phyloP scores from a whole-genome alignment of 2,797 vertebrate genomes.

The Thamnophis elegans region DNA sequence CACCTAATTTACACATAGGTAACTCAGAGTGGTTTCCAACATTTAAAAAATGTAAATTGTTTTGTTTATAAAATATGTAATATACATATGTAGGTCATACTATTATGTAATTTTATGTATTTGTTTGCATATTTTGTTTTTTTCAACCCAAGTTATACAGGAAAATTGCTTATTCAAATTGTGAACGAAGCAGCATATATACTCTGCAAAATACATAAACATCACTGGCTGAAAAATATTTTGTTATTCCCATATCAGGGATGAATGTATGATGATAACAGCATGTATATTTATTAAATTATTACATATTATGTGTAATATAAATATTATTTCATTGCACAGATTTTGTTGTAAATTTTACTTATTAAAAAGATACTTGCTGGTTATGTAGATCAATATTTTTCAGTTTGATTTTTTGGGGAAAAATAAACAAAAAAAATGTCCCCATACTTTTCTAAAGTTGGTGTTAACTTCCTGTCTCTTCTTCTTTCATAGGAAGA shows the following conservation, averaged over 20 bases:
- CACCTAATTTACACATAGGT: neutral
- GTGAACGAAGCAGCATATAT: neutral
- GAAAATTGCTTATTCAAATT: neutral
- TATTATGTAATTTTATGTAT: neutral
- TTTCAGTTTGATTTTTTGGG: neutral
- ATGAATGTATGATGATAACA: neutral
- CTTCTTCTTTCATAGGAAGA: conserved; percentile 48
- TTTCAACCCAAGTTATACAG: neutral
- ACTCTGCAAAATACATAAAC: neutral
- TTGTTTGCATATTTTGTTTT: neutral
- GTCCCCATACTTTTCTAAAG: neutral
- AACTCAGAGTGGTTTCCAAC: neutral
- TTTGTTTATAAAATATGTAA: neutral
- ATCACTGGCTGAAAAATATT: neutral
- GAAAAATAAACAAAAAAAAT: neutral
- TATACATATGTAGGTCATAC: neutral
- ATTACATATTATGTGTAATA: neutral
- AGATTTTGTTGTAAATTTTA: neutral
- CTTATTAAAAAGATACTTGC: neutral
- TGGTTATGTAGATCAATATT: neutral
- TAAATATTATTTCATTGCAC: neutral
- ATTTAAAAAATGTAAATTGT: neutral
- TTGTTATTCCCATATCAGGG: neutral
- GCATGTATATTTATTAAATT: neutral
- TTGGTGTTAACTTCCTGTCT: neutral